These are phyloP conservation scores for Spinus olivaceus DNA, from an alignment of 2,797 vertebrate species.

Conservation along the genomic window DNA sequence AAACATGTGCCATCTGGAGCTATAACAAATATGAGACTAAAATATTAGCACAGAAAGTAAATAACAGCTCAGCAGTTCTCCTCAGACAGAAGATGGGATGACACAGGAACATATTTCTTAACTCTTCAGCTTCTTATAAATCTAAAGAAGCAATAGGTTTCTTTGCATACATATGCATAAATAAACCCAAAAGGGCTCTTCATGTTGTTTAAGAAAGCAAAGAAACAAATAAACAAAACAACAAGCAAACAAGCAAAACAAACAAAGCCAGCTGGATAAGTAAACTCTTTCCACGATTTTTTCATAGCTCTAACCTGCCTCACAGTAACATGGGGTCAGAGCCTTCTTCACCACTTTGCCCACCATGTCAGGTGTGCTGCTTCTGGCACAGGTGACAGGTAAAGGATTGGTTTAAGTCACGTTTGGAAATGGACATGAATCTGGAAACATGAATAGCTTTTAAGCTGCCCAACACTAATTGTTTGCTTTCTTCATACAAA, in stretches of 20 bases:
- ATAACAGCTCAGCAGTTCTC: background rate
- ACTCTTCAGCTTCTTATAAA: background rate
- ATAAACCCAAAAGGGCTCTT: background rate
- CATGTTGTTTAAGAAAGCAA: background rate
- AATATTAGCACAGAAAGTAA: background rate
- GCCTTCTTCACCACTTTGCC: background rate
- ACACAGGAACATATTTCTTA: background rate
- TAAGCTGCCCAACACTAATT: background rate
- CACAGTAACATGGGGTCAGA: background rate
- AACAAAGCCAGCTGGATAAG: background rate
- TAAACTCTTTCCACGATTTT: background rate
- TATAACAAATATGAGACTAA: background rate
- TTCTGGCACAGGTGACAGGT: background rate
- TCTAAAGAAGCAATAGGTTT: background rate
- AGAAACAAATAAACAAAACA: background rate
- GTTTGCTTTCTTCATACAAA: background rate
- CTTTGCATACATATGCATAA: background rate
- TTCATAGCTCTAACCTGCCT: background rate
- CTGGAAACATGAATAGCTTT: background rate
- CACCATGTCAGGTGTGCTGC: background rate
- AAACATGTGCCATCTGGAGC: background rate
- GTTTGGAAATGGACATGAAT: background rate
- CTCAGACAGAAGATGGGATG: background rate
- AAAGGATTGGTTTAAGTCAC: background rate
- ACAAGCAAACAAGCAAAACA: background rate